These are phyloP conservation scores for Schizopygopsis pylzovi DNA, from an alignment of 2,797 vertebrate species.

Conservation along the genomic window DNA sequence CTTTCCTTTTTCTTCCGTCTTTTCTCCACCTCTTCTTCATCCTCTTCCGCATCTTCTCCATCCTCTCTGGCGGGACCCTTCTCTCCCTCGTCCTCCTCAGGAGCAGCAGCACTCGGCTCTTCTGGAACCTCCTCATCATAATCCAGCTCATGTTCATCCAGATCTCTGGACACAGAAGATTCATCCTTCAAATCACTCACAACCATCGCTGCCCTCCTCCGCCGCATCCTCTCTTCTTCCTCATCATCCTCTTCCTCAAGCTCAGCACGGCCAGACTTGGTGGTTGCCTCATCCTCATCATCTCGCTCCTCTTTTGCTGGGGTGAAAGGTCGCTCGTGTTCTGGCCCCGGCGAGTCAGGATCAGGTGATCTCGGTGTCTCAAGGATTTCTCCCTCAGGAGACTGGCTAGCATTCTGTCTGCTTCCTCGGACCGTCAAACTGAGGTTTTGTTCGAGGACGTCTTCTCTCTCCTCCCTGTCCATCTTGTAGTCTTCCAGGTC, in stretches of 20 bases:
- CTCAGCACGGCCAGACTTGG: slow-evolving; percentile 35
- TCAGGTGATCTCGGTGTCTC: slow-evolving; percentile 81
- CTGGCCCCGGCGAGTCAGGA: slow-evolving; percentile 82
- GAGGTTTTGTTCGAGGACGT: slow-evolving; percentile 45
- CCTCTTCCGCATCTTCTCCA: slow-evolving; percentile 78
- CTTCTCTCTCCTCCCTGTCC: slow-evolving; percentile 64
- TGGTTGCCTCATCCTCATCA: slow-evolving; percentile 67
- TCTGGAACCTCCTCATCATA: slow-evolving; percentile 98
- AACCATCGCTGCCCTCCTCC: slow-evolving; percentile 69
- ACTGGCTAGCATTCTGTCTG: slow-evolving; percentile 29
- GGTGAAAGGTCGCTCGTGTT: slow-evolving; percentile 67
- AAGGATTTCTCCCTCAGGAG: slow-evolving; percentile 69
- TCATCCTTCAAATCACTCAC: slow-evolving; percentile 88
- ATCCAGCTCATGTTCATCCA: slow-evolving; percentile 96
- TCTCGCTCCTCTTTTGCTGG: slow-evolving; percentile 68
- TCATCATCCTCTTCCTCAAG: slow-evolving; percentile 71
- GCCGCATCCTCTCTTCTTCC: slow-evolving; percentile 68
- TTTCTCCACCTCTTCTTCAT: slow-evolving; percentile 71
- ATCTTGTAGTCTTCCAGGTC: slow-evolving; percentile 78
- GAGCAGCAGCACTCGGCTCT: slow-evolving; percentile 79
- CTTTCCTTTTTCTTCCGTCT: slow-evolving; percentile 72
- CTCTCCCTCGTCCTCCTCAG: slow-evolving; percentile 81
- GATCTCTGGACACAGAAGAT: slow-evolving; percentile 90
- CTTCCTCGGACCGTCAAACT: slow-evolving; percentile 31
- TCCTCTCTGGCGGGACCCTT: slow-evolving; percentile 85